These are phyloP conservation scores for Thalassarche chlororhynchos DNA, from an alignment of 2,113 vertebrate species.

Conservation along the genomic window DNA sequence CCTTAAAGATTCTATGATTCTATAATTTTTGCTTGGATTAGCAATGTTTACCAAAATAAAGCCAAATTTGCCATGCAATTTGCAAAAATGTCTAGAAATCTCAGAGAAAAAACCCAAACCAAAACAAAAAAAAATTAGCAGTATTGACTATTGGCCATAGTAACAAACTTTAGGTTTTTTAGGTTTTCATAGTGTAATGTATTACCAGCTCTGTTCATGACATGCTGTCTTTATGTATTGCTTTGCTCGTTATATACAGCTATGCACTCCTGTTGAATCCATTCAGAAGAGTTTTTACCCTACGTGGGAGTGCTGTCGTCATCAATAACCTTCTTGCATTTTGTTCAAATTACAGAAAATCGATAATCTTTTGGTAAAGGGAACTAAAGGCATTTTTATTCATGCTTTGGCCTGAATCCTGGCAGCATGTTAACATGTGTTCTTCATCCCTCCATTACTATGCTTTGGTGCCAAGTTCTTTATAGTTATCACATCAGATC, in stretches of 20 bases:
- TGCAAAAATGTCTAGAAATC: neutral
- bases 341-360: neutral
- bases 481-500: neutral
- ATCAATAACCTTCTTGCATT: neutral
- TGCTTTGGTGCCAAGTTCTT: neutral
- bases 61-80: neutral
- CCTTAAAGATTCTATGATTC: too few relatives aligned
- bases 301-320: neutral
- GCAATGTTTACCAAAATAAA: neutral
- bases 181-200: neutral
- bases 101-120: neutral
- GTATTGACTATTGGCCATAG: neutral
- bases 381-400: neutral
- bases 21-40: neutral
- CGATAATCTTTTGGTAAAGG: accelerated
- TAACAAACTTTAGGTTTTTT: neutral
- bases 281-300: neutral
- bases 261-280: neutral
- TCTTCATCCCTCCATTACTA: neutral
- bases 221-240: neutral
- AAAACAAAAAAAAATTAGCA: accelerated
- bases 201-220: neutral
- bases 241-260: neutral
- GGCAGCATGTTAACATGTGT: neutral
- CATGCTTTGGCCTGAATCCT: neutral